Evolutionary conservation across 2,888 invertebrate genomes (phyloP).

Genomic region (Eupithecia vulgata): DNA sequence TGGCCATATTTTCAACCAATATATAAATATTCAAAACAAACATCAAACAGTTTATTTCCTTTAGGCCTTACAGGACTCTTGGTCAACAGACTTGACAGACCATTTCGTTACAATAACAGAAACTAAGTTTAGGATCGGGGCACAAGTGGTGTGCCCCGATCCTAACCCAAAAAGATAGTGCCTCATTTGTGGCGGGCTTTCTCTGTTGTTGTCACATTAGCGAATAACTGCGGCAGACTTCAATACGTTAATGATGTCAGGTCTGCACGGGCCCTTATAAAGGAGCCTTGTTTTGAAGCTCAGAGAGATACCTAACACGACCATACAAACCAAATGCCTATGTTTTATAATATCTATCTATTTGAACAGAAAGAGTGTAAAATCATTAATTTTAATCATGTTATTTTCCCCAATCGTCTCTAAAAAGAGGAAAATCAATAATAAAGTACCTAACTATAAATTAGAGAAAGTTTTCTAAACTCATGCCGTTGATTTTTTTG

Average conservation of each 20-base stretch:
- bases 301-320: background rate
- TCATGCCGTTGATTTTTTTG: too few species aligned
- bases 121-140: too few species aligned
- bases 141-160: conserved; percentile 51
- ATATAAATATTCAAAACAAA: background rate
- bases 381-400: too few species aligned
- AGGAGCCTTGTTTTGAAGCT: conserved; percentile 1
- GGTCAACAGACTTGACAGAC: too few species aligned
- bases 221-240: conserved; percentile 76
- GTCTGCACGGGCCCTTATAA: conserved; percentile 20
- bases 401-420: too few species aligned
- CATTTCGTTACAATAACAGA: too few species aligned
- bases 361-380: background rate
- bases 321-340: background rate
- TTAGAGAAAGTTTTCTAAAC: too few species aligned
- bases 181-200: conserved; percentile 80
- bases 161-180: conserved; percentile 75
- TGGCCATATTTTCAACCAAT: background rate
- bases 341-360: background rate
- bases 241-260: conserved; percentile 83
- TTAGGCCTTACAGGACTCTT: too few species aligned
- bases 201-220: conserved; percentile 84
- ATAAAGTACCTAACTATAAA: too few species aligned
- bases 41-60: too few species aligned
- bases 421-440: too few species aligned